These are phyloP conservation scores for Aurelia aurita complex sp. Pacific DNA, from an alignment of 30 jellyfish, hydroid and myxozoan species.

Conservation along the genomic window DNA sequence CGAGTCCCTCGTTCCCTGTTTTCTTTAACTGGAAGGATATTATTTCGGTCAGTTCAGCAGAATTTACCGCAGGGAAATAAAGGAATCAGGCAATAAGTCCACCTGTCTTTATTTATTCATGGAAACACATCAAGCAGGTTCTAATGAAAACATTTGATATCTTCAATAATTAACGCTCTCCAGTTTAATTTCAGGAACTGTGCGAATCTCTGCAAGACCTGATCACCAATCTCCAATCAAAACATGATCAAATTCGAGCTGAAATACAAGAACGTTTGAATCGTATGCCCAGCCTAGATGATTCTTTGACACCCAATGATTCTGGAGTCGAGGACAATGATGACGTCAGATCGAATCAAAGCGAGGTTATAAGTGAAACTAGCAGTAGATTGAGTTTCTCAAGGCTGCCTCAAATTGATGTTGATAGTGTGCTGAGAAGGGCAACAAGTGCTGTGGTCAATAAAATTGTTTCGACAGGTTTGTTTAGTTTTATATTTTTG, in stretches of 20 bases:
- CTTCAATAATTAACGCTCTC: not conserved
- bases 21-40: no score
- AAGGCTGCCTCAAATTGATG: constrained; percentile 69
- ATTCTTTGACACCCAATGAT: constrained; percentile 51
- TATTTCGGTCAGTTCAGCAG: no score
- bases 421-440: constrained; percentile 76
- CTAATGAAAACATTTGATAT: no score
- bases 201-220: constrained; percentile 30
- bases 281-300: constrained; percentile 33
- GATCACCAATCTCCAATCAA: constrained; percentile 43
- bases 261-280: constrained; percentile 74
- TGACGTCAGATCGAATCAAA: constrained; percentile 65
- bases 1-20: no score
- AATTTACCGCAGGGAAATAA: no score
- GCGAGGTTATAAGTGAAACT: constrained; percentile 74
- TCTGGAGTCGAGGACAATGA: constrained; percentile 83
- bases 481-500: not conserved
- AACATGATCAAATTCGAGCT: constrained; percentile 71
- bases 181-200: constrained; percentile 8
- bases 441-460: constrained; percentile 78
- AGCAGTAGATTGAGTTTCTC: constrained; percentile 73
- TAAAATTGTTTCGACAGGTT: constrained; percentile 73
- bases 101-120: no score
- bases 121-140: no score
- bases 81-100: no score